Evolutionary conservation across 2,888 invertebrate genomes (phyloP).

Genomic region (Noctua pronuba): DNA sequence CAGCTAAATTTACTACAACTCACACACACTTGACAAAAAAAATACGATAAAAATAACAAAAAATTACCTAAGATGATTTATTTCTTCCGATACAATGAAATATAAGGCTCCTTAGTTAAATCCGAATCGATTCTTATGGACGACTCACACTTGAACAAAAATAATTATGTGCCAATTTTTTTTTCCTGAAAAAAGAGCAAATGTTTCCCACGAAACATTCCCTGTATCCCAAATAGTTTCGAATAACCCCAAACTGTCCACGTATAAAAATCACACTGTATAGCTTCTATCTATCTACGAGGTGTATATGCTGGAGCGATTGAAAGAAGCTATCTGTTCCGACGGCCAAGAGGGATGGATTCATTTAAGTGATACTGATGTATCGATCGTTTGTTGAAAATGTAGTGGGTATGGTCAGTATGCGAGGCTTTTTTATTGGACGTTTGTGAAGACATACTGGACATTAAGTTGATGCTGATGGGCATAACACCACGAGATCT

Average conservation of each 20-base stretch:
- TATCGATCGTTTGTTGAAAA: constrained; percentile 12
- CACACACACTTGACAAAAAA: no score
- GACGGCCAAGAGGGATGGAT: constrained; percentile 33
- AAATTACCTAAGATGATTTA: no score
- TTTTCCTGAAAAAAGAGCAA: not conserved
- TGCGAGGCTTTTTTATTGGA: not conserved
- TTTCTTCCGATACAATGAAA: no score
- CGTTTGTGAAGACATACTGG: not conserved
- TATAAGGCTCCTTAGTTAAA: no score
- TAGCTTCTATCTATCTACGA: not conserved
- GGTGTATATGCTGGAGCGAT: constrained; percentile 21
- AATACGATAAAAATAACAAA: no score
- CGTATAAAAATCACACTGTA: constrained; percentile 10
- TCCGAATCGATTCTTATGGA: no score
- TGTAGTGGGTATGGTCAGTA: not conserved
- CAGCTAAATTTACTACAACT: not conserved
- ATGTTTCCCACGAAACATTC: not conserved
- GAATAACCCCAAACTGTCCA: no score
- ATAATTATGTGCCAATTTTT: rapidly evolving
- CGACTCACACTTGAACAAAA: no score
- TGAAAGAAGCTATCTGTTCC: constrained; percentile 40
- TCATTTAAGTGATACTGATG: constrained; percentile 48
- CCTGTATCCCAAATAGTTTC: not conserved
- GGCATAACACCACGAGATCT: not conserved
- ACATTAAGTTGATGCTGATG: not conserved